Percentiles rank a stretch among this genome's conserved stretches.
Evolutionary conservation across 2,113 vertebrate species (phyloP).

Genomic region (Motacilla tschutschensis): DNA sequence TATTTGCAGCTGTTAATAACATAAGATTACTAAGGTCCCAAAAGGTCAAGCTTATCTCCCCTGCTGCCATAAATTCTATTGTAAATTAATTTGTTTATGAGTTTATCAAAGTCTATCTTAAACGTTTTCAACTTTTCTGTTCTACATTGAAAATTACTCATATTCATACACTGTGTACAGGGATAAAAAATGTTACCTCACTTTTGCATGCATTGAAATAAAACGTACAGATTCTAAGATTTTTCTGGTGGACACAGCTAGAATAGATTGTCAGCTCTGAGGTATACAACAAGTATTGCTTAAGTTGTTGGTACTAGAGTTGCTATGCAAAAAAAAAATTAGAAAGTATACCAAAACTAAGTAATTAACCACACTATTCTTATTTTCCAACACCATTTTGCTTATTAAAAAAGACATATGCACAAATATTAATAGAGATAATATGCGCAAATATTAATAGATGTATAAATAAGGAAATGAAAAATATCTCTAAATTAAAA

Average conservation of each 20-base stretch:
- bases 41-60: neutral
- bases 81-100: neutral
- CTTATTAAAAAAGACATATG: neutral
- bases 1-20: neutral
- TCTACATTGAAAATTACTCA: neutral
- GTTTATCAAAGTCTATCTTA: neutral
- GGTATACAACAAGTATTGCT: neutral
- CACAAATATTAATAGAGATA: neutral
- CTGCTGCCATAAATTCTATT: neutral
- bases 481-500: neutral
- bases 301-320: neutral
- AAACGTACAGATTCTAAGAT: neutral
- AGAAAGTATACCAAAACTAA: neutral
- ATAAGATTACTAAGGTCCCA: neutral
- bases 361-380: neutral
- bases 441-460: neutral
- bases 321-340: neutral
- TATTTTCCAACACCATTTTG: neutral
- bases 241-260: neutral
- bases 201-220: neutral
- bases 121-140: neutral
- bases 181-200: neutral
- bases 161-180: neutral
- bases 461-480: neutral
- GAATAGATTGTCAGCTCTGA: neutral